phyloP scores from a whole-genome alignment of 2,888 invertebrate genomes.

The Philopedon plagiatum region DNA sequence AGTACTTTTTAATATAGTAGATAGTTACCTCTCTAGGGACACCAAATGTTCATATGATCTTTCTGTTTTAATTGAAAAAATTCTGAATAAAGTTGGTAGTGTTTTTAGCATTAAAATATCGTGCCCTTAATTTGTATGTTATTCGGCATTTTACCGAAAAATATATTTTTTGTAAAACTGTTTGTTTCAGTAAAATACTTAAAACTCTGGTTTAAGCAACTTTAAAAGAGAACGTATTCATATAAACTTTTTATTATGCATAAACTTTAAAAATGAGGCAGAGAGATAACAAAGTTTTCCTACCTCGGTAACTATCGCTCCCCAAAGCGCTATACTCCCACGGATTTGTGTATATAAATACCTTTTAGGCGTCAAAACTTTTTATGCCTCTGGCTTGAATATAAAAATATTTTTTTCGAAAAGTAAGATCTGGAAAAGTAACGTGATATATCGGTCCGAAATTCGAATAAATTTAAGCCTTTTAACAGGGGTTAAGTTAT shows the following conservation, averaged over 20 bases:
- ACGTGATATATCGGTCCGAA: neutral
- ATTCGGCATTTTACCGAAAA: no score
- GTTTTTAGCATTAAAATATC: no score
- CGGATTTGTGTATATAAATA: constrained; percentile 3
- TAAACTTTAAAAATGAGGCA: constrained; percentile 11
- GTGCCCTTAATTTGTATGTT: no score
- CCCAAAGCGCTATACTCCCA: constrained; percentile 14
- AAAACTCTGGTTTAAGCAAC: neutral
- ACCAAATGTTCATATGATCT: no score
- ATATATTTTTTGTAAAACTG: no score
- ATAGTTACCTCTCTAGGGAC: no score
- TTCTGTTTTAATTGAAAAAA: no score
- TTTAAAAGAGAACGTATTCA: neutral
- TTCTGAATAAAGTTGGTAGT: no score
- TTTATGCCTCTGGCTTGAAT: neutral
- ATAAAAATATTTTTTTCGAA: constrained; percentile 1
- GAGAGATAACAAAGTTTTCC: constrained; percentile 27
- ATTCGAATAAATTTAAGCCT: neutral
- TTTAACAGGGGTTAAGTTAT: neutral
- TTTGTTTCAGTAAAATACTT: neutral
- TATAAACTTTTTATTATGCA: constrained; percentile 12
- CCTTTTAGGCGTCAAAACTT: constrained; percentile 6
- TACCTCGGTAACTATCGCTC: constrained; percentile 22
- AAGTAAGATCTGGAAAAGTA: neutral
- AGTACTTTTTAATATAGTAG: no score